Conservation (phyloP, 2,888 invertebrate species). For the Lepas anatifera region DNA sequence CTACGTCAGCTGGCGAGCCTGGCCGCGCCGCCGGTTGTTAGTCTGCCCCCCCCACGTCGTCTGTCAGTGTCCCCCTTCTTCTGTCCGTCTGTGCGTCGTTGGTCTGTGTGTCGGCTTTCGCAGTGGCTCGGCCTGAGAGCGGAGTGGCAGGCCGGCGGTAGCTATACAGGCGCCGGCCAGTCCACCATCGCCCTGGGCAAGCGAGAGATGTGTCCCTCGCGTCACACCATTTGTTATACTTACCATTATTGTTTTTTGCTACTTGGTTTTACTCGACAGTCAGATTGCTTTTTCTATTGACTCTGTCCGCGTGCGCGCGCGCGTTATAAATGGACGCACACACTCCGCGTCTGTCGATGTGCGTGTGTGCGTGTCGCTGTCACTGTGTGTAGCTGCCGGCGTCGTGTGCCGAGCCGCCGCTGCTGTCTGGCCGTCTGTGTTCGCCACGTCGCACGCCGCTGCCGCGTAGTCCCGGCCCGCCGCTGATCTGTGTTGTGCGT, state of each 20-base stretch:
- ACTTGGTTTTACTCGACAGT: conserved; percentile 1
- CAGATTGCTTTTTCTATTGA: not conserved
- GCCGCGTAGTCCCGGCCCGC: not conserved
- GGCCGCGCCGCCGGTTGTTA: not conserved
- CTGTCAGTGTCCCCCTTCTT: not conserved
- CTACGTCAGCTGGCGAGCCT: too few relatives aligned
- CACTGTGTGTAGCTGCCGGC: not conserved
- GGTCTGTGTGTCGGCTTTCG: not conserved
- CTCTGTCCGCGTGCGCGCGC: not conserved
- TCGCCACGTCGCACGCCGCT: not conserved
- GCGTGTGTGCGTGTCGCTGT: not conserved
- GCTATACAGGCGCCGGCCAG: not conserved
- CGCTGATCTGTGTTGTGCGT: not conserved
- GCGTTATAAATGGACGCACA: too few relatives aligned
- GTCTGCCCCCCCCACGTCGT: not conserved
- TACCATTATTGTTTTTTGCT: not conserved
- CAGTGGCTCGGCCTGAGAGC: not conserved
- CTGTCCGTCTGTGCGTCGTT: not conserved
- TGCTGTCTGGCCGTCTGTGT: not conserved
- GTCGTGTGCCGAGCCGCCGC: not conserved
- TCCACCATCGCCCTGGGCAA: too few relatives aligned
- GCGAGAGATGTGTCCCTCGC: not conserved
- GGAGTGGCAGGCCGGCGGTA: not conserved
- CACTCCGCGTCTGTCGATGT: too few relatives aligned
- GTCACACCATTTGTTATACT: not conserved